Evolutionary conservation across 2,797 vertebrate genomes (phyloP).

Genomic region (Fundulus diaphanus): DNA sequence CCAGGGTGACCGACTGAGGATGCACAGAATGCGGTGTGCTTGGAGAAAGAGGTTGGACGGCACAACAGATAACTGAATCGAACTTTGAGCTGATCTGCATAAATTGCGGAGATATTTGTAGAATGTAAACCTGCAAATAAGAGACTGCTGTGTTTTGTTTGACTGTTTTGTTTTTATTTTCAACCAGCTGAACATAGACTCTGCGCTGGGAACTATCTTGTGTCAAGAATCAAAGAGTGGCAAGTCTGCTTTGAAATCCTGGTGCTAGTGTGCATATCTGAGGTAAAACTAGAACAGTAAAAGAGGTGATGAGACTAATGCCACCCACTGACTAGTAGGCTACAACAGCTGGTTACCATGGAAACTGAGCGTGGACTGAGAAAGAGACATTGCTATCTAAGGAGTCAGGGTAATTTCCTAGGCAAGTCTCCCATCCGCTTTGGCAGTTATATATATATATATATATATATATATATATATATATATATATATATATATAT

Average conservation of each 20-base stretch:
- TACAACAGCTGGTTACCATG: background rate
- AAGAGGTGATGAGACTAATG: background rate
- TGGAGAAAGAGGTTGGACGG: no score
- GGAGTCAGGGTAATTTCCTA: background rate
- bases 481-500: no score
- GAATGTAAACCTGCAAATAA: background rate
- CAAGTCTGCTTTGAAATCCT: background rate
- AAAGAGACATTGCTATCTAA: background rate
- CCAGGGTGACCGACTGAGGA: no score
- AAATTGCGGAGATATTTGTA: no score
- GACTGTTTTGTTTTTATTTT: background rate
- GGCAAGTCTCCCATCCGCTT: background rate
- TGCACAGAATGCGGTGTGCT: no score
- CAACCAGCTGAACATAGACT: background rate
- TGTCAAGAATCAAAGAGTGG: background rate
- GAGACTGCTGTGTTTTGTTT: background rate
- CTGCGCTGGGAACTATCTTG: background rate
- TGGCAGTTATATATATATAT: no score
- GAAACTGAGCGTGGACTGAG: background rate
- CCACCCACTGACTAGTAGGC: background rate
- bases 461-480: no score
- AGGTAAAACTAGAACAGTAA: background rate
- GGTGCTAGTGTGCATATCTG: background rate
- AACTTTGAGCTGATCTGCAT: no score
- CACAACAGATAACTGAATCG: no score